Percentiles rank a stretch among this genome's conserved stretches.
These are phyloP conservation scores for Lochmaea crataegi DNA, from an alignment of 2,888 invertebrate genomes.

Conservation along the genomic window DNA sequence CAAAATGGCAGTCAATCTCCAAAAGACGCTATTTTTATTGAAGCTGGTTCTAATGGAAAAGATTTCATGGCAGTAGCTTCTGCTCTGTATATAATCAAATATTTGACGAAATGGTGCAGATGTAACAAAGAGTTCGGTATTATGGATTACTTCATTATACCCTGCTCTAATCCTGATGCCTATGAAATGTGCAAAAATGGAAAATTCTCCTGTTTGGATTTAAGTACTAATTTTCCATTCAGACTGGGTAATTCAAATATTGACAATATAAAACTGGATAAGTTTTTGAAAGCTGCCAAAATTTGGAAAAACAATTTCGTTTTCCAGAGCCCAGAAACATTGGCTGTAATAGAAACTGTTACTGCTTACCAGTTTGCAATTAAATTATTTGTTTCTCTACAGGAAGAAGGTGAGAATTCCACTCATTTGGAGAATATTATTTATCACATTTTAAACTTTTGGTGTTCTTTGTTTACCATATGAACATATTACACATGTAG, in stretches of 20 bases:
- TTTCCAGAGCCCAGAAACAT: slow-evolving; percentile 5
- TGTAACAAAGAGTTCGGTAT: neutral
- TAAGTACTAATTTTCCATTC: slow-evolving; percentile 19
- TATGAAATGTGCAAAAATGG: slow-evolving; percentile 13
- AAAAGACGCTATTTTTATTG: slow-evolving; percentile 22
- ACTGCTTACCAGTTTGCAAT: slow-evolving; percentile 12
- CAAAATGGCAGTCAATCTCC: neutral
- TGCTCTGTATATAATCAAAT: slow-evolving; percentile 18
- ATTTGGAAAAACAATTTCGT: slow-evolving; percentile 21
- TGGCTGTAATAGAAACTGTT: slow-evolving; percentile 12
- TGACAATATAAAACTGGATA: slow-evolving; percentile 18
- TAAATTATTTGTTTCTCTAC: slow-evolving; percentile 27
- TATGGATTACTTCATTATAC: slow-evolving; percentile 21
- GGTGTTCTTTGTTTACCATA: too few species aligned
- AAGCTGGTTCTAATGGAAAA: slow-evolving; percentile 24
- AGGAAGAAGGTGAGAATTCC: slow-evolving; percentile 21
- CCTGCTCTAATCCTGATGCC: slow-evolving; percentile 21
- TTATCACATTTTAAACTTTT: too few species aligned
- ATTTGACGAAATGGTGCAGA: neutral
- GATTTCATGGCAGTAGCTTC: slow-evolving; percentile 15
- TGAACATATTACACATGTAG: too few species aligned
- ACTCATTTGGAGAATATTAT: neutral
- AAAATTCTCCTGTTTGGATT: slow-evolving; percentile 8
- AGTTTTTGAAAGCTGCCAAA: slow-evolving; percentile 14
- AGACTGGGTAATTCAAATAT: slow-evolving; percentile 11